Evolutionary conservation across 2,113 vertebrate species (phyloP).

Genomic region (Tonatia bakeri): DNA sequence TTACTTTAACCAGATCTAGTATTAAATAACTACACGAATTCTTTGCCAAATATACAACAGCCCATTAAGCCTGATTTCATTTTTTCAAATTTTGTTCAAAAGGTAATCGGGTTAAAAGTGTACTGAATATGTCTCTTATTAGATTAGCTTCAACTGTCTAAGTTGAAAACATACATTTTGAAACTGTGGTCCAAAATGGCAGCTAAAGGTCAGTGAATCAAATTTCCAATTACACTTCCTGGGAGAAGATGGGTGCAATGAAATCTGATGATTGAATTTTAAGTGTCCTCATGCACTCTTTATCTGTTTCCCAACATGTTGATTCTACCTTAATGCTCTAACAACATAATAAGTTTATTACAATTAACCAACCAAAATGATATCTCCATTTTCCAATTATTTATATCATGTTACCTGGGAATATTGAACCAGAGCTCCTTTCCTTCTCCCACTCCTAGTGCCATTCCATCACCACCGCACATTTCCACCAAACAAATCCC

Average conservation of each 20-base stretch:
- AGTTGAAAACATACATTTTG: slow-evolving; percentile 64
- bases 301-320: slow-evolving; percentile 77
- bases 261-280: slow-evolving; percentile 82
- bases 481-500: background rate
- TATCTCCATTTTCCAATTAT: slow-evolving; percentile 55
- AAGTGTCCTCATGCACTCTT: slow-evolving; percentile 80
- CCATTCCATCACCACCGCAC: background rate
- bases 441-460: background rate
- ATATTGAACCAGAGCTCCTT: background rate
- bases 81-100: background rate
- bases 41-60: slow-evolving; percentile 69
- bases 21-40: slow-evolving; percentile 71
- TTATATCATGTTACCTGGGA: slow-evolving; percentile 46
- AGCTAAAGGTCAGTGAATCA: slow-evolving; percentile 80
- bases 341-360: slow-evolving; percentile 76
- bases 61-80: slow-evolving; percentile 64
- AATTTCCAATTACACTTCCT: slow-evolving; percentile 80
- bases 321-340: slow-evolving; percentile 75
- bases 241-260: slow-evolving; percentile 81
- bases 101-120: slow-evolving; percentile 64
- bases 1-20: slow-evolving; percentile 70
- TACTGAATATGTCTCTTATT: slow-evolving; percentile 38
- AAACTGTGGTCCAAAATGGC: slow-evolving; percentile 67
- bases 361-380: slow-evolving; percentile 72
- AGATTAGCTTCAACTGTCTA: slow-evolving; percentile 64